Evolutionary conservation across 2,113 vertebrate species (phyloP).

Genomic region (Arothron firmamentum): DNA sequence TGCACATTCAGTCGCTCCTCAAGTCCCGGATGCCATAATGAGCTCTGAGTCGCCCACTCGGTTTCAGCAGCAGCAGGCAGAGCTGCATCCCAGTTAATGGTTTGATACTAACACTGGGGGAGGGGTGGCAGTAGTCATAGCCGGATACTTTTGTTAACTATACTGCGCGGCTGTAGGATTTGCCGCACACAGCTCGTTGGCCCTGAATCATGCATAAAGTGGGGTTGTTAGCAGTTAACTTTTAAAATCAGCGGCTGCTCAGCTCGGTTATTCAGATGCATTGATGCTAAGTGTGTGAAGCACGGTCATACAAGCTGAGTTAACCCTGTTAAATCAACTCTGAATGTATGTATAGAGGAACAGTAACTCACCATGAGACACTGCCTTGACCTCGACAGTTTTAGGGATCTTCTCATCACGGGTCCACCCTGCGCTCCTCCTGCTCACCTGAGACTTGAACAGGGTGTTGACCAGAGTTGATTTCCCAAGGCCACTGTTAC

Average conservation of each 20-base stretch:
- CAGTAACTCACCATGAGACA: slow-evolving; percentile 85
- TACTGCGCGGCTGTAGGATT: too few relatives aligned
- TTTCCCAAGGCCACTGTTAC: slow-evolving; percentile 92
- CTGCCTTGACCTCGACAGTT: slow-evolving; percentile 92
- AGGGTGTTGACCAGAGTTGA: slow-evolving; percentile 92
- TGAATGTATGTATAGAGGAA: not conserved
- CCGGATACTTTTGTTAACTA: too few relatives aligned
- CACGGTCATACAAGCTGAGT: too few relatives aligned
- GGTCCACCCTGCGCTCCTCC: slow-evolving; percentile 86
- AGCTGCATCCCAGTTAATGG: not conserved
- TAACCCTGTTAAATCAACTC: too few relatives aligned
- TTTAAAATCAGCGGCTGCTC: not conserved
- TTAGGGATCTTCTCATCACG: slow-evolving; percentile 95
- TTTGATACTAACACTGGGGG: slow-evolving; percentile 13
- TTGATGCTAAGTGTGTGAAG: too few relatives aligned
- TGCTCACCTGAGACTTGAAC: slow-evolving; percentile 97
- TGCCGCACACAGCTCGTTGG: not conserved
- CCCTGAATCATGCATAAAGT: not conserved
- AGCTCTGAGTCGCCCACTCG: not conserved
- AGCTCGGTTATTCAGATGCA: too few relatives aligned
- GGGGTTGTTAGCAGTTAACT: not conserved
- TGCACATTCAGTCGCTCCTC: not conserved
- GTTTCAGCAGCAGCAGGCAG: not conserved
- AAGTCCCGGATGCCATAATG: slow-evolving; percentile 2
- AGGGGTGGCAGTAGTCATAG: not conserved